These are phyloP conservation scores for Bibio marci DNA, from an alignment of 2,888 invertebrate species.

Conservation along the genomic window DNA sequence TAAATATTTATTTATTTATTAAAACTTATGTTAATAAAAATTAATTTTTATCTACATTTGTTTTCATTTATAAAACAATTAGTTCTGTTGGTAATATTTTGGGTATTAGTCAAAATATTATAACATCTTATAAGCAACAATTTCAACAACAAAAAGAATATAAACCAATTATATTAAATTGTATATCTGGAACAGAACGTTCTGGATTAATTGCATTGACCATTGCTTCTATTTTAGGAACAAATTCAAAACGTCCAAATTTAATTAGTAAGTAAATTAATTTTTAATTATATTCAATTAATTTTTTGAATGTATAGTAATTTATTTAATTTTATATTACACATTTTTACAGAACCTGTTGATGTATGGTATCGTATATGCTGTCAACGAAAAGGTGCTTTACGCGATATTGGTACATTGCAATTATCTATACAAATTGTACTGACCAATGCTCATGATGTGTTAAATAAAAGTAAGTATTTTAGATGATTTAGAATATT, in stretches of 20 bases:
- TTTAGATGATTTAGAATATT: no score
- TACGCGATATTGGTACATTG: slow-evolving; percentile 22
- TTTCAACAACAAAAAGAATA: slow-evolving; percentile 22
- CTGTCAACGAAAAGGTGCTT: slow-evolving; percentile 25
- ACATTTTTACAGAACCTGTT: slow-evolving; percentile 20
- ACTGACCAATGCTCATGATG: slow-evolving; percentile 25
- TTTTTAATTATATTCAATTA: not conserved
- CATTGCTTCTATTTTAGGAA: slow-evolving; percentile 23
- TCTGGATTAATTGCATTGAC: slow-evolving; percentile 25
- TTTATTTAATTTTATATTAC: not conserved
- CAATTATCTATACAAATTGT: slow-evolving; percentile 28
- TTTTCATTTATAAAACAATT: slow-evolving; percentile 1
- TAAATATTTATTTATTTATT: slow-evolving; percentile 8
- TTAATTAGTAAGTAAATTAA: slow-evolving; percentile 20
- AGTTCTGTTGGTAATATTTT: slow-evolving; percentile 25
- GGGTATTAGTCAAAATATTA: slow-evolving; percentile 24
- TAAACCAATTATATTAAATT: slow-evolving; percentile 25
- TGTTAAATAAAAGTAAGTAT: slow-evolving; percentile 26
- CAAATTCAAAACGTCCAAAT: slow-evolving; percentile 24
- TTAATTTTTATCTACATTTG: not conserved
- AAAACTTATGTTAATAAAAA: not conserved
- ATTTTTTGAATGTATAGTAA: not conserved
- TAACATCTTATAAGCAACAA: slow-evolving; percentile 23
- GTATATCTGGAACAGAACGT: slow-evolving; percentile 27
- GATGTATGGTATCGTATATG: slow-evolving; percentile 30